phyloP scores from a whole-genome alignment of 2,888 invertebrate species.

The Petrolisthes cinctipes region DNA sequence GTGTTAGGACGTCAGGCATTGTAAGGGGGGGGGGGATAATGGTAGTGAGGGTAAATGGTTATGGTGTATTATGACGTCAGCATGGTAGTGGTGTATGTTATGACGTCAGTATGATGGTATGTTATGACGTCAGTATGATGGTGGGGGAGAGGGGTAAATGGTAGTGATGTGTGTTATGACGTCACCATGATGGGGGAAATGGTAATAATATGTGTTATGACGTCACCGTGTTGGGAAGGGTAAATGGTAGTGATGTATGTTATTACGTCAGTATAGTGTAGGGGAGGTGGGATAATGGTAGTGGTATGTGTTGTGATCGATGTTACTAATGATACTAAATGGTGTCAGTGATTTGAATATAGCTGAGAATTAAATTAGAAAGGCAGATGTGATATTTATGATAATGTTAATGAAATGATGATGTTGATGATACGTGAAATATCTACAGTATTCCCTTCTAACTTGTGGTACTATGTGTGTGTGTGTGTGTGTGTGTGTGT shows the following conservation, averaged over 20 bases:
- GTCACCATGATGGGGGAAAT: no score
- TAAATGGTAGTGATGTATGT: background rate
- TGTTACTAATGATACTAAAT: no score
- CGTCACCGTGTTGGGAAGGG: background rate
- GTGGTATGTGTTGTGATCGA: no score
- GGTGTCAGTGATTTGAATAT: no score
- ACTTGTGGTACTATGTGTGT: background rate
- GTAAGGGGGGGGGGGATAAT: background rate
- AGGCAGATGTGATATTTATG: background rate
- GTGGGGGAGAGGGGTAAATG: no score
- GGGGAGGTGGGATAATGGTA: no score
- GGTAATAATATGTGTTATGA: no score
- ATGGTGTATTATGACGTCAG: background rate
- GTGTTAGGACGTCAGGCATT: background rate
- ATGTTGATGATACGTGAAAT: background rate
- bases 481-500: constrained; percentile 41
- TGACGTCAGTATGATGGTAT: background rate
- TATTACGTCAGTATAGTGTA: no score
- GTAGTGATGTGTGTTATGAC: no score
- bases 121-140: no score
- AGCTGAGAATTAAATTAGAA: background rate
- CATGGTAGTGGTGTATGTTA: background rate
- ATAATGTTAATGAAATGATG: no score
- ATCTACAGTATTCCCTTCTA: background rate
- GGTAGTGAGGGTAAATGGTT: background rate